phyloP scores from a whole-genome alignment of 2,888 invertebrate genomes.

The Cancer borealis region DNA sequence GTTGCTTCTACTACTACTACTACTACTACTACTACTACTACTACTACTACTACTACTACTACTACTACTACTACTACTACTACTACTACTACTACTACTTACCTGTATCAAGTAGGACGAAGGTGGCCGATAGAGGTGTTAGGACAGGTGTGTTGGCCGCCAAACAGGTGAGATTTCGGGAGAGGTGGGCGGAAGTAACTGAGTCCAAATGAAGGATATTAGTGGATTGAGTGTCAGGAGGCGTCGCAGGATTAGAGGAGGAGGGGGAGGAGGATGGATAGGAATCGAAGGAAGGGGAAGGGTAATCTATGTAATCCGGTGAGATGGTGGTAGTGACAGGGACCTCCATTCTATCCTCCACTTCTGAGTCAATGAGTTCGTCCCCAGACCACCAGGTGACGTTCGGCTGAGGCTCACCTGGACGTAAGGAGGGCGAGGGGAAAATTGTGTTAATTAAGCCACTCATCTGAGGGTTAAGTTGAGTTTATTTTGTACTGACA shows the following conservation, averaged over 20 bases:
- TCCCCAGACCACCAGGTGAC: constrained; percentile 63
- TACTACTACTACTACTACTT: not conserved
- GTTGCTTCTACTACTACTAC: not conserved
- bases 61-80: not conserved
- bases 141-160: constrained; percentile 64
- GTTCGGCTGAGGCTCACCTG: constrained; percentile 65
- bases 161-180: constrained; percentile 56
- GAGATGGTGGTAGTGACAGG: not conserved
- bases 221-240: constrained; percentile 31
- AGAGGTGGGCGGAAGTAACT: constrained; percentile 52
- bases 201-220: constrained; percentile 60
- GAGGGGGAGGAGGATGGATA: not conserved
- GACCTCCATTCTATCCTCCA: constrained; percentile 30
- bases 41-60: not conserved
- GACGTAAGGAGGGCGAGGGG: not conserved
- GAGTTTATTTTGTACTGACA: not conserved
- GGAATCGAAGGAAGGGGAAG: not conserved
- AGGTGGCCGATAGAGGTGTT: constrained; percentile 31
- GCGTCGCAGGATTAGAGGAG: not conserved
- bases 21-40: not conserved
- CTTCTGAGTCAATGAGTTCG: constrained; percentile 36
- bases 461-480: not conserved
- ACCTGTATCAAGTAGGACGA: constrained; percentile 51
- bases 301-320: not conserved
- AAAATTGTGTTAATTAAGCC: not conserved